phyloP scores from a whole-genome alignment of 2,797 vertebrate genomes.

The Natrix natrix region DNA sequence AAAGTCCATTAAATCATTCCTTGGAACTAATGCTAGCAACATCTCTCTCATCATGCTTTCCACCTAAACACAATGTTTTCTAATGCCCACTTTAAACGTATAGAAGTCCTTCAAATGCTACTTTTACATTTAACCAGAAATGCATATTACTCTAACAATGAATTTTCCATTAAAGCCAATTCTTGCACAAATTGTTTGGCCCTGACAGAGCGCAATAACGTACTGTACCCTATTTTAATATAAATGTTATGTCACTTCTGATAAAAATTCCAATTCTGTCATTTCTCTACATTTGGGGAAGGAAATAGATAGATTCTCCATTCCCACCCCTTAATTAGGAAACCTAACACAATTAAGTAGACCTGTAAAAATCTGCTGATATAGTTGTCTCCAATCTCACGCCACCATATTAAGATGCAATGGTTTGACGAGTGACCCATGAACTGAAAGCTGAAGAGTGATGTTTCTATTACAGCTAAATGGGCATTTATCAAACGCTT shows the following conservation, averaged over 20 bases:
- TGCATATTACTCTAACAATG: conserved; percentile 25
- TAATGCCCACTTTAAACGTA: not conserved
- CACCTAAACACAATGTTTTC: conserved; percentile 1
- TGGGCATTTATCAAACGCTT: conserved; percentile 60
- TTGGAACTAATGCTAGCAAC: conserved; percentile 9
- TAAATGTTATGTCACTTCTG: conserved; percentile 29
- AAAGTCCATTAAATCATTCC: not conserved
- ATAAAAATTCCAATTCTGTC: conserved; percentile 37
- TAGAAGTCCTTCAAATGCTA: conserved; percentile 31
- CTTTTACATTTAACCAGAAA: conserved; percentile 31
- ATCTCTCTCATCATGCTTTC: conserved; percentile 10
- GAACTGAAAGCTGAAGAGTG: conserved; percentile 52
- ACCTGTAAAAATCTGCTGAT: conserved; percentile 30
- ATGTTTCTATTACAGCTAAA: conserved; percentile 59
- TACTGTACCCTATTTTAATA: conserved; percentile 28
- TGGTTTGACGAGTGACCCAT: conserved; percentile 54
- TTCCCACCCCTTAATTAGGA: not conserved
- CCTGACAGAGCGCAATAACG: conserved; percentile 31
- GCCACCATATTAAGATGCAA: conserved; percentile 40
- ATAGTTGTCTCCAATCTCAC: not conserved
- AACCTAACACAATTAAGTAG: conserved; percentile 21
- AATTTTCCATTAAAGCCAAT: conserved; percentile 31
- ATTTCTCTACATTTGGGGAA: not conserved
- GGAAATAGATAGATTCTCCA: not conserved
- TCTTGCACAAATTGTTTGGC: conserved; percentile 29